Base-by-base conservation (phyloP, 2,888 invertebrate genomes). In the Rotaria macrura region DNA sequence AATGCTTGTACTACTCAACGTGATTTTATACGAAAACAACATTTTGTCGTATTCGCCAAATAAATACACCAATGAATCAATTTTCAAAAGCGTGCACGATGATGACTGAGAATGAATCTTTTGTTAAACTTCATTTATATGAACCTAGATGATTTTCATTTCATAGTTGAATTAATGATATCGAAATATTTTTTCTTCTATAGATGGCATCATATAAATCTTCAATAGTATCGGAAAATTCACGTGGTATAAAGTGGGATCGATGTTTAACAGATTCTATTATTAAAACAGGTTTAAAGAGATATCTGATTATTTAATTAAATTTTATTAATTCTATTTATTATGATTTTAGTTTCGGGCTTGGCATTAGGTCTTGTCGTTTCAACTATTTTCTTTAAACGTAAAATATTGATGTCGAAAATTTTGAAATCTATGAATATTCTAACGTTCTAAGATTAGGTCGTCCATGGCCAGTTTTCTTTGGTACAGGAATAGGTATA, bases 401-500 rank as follows among this genome's bases (percentile, higher is more conserved):
- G 93, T 93, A 90, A 92, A 92, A 91, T 85, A 54, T n/a, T 57
- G 52, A 85, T 40, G 38, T 72, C 14, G 14, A 2, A 55, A 49
- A 49, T 17, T 17, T 49, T 84, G 65, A 55, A 43, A 84, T 49
- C 34, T 79, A 83, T 40, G n/a, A 52, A 86, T 25, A 25, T 40
- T 40, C n/a, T 17, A 29, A 7, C 57, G 74, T 79, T 79, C 12
- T 25, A 52, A 54, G 25, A 23, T 83, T 89, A 93, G 93, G 95
- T 89, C 93, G 94, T 91, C 92, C 94, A 89, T 97, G 96, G 96
- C 97, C 97, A 1, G 91, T 96, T 49, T 93, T 95, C 89, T 93
- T 95, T 87, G 96, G 96, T 65, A 93, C 94, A 88, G 96, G 96
- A 85, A 93, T 95, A 90, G 97, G 97, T 57, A 92, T 96, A 89